Base-by-base conservation (phyloP, 2,797 vertebrate genomes). In the Dendrocincla fuliginosa region DNA sequence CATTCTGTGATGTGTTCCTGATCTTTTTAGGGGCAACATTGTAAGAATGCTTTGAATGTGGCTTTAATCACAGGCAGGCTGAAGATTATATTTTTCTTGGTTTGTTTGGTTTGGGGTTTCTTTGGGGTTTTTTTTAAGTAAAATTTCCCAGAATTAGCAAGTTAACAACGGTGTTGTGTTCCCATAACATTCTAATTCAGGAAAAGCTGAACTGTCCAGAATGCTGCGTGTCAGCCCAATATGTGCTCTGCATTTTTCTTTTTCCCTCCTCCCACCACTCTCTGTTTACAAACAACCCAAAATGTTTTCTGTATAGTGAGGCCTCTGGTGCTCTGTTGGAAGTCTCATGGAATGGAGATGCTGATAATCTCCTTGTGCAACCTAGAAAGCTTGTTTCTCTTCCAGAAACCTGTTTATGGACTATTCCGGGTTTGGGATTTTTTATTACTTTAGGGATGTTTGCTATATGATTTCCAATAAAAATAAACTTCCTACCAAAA, bases 381-480 rank as follows among this genome's bases (percentile, higher is more conserved):
- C 74, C 55, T 23, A 35, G 33, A 47, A 57, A 86, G 61, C 69
- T 88, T 89, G 33, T 52, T 91, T 75, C 47, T 67, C 47, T 85
- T 63, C 41, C 41, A 84, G 69, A 84, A 92, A 84, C 28, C 70
- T 80, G 13, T 74, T 84, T 33, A 49, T 55, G 87, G 63, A 84
- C 8, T 91, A 60, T 81, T 91, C 84, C 1, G 3, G 5, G 23
- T 84, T 76, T 63, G 5, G 19, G 30, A 3, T 27, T 47, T 59
- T 90, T 83, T 50, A 74, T 90, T 94, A 69, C 56, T 88, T 92
- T 94, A 91, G n/a, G 41, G 69, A 64, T 82, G 20, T 92, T 94
- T 93, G 59, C 67, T 93, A 46, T 84, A 73, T 95, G 41, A 84
- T 94, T 96, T 87, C n/a, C 77, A 88, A 77, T 88, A 77, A 94